These are phyloP conservation scores for Cheilosia grossa DNA, from an alignment of 2,888 invertebrate genomes.

Conservation along the genomic window DNA sequence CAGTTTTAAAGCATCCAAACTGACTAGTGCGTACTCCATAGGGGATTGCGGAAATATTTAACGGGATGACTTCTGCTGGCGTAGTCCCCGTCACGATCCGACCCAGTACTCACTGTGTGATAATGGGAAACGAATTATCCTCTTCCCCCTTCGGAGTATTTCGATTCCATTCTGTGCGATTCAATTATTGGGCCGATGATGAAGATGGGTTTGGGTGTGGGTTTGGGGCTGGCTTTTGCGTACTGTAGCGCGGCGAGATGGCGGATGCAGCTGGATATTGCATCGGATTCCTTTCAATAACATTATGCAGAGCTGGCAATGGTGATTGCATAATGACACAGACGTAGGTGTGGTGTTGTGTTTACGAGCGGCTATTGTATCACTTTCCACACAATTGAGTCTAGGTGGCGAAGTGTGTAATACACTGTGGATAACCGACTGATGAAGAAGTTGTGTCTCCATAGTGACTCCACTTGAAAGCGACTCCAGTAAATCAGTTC, in stretches of 20 bases:
- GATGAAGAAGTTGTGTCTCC: conserved; percentile 31
- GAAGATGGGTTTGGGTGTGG: conserved; percentile 10
- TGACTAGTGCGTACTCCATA: neutral
- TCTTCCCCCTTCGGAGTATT: conserved; percentile 31
- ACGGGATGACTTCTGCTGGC: conserved; percentile 6
- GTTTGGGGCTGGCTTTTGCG: neutral
- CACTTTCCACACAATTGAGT: conserved; percentile 31
- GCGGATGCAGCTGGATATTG: conserved; percentile 33
- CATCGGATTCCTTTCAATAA: conserved; percentile 46
- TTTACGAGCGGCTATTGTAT: neutral
- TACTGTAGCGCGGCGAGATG: neutral
- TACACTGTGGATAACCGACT: conserved; percentile 21
- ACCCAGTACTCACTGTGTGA: conserved; percentile 19
- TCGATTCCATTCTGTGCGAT: conserved; percentile 36
- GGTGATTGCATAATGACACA: conserved; percentile 38
- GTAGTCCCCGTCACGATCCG: conserved; percentile 9
- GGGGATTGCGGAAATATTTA: neutral
- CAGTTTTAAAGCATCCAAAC: conserved; percentile 4
- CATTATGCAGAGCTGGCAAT: conserved; percentile 37
- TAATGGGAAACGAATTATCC: conserved; percentile 62
- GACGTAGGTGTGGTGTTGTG: neutral
- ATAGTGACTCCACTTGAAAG: conserved; percentile 34
- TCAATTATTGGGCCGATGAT: conserved; percentile 41
- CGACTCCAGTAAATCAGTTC: conserved; percentile 4
- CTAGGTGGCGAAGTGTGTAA: conserved; percentile 54